phyloP scores from a whole-genome alignment of 2,888 invertebrate genomes.

The Temnothorax rugatulus region DNA sequence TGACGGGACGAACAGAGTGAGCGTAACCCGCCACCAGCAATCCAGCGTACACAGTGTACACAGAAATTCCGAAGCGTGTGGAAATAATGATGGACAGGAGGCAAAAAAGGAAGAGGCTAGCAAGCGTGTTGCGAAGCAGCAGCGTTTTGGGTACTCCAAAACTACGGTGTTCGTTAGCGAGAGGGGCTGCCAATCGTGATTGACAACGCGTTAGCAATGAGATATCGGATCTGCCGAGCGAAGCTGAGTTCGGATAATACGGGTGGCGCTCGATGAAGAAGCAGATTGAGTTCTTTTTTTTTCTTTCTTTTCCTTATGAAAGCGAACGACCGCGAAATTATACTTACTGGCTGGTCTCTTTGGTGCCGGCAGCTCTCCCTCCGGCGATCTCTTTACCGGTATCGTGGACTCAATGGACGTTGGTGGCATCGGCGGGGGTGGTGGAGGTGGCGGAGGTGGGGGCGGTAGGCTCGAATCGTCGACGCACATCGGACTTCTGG shows the following conservation, averaged over 20 bases:
- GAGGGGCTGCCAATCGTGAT: constrained; percentile 40
- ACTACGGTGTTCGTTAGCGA: constrained; percentile 15
- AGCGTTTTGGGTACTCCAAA: constrained; percentile 42
- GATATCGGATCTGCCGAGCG: constrained; percentile 58
- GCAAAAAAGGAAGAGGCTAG: constrained; percentile 30
- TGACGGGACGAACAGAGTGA: neutral
- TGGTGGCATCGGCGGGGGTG: constrained; percentile 80
- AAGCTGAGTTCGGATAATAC: constrained; percentile 56
- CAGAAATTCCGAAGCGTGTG: neutral
- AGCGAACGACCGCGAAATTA: neutral
- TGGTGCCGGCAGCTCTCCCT: constrained; percentile 91
- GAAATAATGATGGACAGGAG: neutral
- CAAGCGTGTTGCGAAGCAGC: constrained; percentile 65
- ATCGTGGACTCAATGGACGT: constrained; percentile 85
- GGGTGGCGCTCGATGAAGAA: constrained; percentile 73
- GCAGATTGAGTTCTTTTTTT: constrained; percentile 38
- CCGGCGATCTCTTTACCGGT: constrained; percentile 90
- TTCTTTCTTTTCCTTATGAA: neutral
- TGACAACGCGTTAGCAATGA: constrained; percentile 49
- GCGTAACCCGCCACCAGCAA: constrained; percentile 24
- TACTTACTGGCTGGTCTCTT: constrained; percentile 94
- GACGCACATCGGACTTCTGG: constrained; percentile 82
- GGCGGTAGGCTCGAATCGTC: constrained; percentile 83
- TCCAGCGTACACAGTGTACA: neutral
- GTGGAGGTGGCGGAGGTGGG: constrained; percentile 82